Evolutionary conservation across 2,797 vertebrate species (phyloP).

Genomic region (Scolopax bukidnonensis): DNA sequence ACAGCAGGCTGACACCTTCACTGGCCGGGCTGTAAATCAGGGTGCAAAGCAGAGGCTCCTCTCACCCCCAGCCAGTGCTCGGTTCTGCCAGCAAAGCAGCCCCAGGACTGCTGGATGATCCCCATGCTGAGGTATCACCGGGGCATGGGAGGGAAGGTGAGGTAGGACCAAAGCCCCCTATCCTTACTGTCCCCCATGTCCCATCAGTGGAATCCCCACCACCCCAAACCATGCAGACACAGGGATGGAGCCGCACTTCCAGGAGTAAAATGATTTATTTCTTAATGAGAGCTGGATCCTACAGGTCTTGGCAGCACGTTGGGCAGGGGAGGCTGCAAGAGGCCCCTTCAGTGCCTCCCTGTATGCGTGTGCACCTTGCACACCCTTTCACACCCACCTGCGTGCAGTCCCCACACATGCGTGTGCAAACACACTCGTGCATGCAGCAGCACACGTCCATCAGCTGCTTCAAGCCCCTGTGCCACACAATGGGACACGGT

Average conservation of each 20-base stretch:
- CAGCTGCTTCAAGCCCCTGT: neutral
- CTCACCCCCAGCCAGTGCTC: neutral
- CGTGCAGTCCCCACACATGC: neutral
- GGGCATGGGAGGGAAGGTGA: neutral
- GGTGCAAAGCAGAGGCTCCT: neutral
- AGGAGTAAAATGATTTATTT: constrained; percentile 33
- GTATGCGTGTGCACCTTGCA: accelerated
- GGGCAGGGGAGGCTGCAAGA: neutral
- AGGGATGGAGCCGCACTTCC: neutral
- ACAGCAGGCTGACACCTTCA: neutral
- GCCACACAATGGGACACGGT: accelerated
- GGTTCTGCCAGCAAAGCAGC: accelerated
- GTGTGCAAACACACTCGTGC: accelerated
- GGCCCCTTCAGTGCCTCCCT: neutral
- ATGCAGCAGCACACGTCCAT: neutral
- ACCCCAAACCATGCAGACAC: neutral
- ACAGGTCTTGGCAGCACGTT: neutral
- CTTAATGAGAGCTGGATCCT: neutral
- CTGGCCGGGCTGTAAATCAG: neutral
- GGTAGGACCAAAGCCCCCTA: neutral
- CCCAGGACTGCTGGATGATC: neutral
- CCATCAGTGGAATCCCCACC: accelerated
- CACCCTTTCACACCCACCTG: accelerated
- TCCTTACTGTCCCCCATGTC: neutral
- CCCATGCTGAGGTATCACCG: neutral